Evolutionary conservation across 2,888 invertebrate genomes (phyloP).

Genomic region (Polymixis lichenea): DNA sequence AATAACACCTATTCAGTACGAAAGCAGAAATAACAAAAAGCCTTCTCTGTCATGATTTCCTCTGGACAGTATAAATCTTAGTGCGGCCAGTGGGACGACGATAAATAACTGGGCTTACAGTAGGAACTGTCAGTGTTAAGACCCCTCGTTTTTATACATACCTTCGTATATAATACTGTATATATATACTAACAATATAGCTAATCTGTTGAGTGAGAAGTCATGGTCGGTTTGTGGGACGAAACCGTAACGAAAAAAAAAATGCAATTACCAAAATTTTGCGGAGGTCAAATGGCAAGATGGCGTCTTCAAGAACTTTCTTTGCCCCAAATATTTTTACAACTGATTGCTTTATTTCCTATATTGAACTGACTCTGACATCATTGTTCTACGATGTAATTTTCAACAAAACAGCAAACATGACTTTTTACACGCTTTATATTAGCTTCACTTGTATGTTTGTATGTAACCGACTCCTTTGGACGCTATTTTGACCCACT

Average conservation of each 20-base stretch:
- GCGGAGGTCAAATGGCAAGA: not conserved
- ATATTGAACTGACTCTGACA: not conserved
- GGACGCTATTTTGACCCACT: too few species aligned
- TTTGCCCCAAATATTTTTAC: not conserved
- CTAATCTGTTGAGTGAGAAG: constrained; percentile 13
- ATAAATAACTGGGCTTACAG: constrained; percentile 85
- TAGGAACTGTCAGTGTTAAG: constrained; percentile 64
- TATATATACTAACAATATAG: constrained; percentile 14
- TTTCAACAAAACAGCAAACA: not conserved
- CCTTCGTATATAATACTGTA: constrained; percentile 28
- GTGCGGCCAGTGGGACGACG: constrained; percentile 82
- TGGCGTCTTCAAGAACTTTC: constrained; percentile 6
- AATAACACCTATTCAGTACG: constrained; percentile 40
- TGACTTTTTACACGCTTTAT: too few species aligned
- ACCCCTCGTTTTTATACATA: constrained; percentile 65
- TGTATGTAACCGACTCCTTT: too few species aligned
- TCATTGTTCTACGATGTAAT: not conserved
- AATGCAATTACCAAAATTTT: not conserved
- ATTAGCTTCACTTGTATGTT: too few species aligned
- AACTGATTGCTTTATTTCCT: not conserved
- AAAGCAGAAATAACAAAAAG: constrained; percentile 76
- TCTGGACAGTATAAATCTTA: constrained; percentile 82
- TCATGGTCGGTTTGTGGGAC: not conserved
- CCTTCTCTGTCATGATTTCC: constrained; percentile 77
- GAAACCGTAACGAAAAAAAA: not conserved